These are phyloP conservation scores for Corythoichthys intestinalis DNA, from an alignment of 2,113 vertebrate genomes.

Conservation along the genomic window DNA sequence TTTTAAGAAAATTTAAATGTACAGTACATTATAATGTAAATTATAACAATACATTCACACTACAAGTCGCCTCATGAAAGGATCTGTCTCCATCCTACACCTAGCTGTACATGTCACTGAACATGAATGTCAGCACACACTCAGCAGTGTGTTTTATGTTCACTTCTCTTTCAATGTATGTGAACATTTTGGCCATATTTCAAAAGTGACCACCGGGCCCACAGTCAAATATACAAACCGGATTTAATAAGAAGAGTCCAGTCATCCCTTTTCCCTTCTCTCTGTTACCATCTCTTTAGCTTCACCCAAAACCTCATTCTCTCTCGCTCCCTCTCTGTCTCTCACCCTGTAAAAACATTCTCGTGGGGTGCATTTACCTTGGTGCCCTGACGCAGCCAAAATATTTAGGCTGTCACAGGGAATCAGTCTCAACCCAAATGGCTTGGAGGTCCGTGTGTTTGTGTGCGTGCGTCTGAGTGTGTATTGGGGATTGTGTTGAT, in stretches of 20 bases:
- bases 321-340: slow-evolving; percentile 11
- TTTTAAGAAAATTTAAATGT: too few relatives aligned
- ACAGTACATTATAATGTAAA: too few relatives aligned
- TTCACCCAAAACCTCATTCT: slow-evolving; percentile 24
- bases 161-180: not conserved
- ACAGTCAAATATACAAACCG: slow-evolving; percentile 11
- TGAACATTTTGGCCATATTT: slow-evolving; percentile 1
- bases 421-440: slow-evolving; percentile 74
- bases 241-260: slow-evolving; percentile 23
- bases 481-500: slow-evolving; percentile 44
- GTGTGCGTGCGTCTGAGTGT: slow-evolving; percentile 16
- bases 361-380: slow-evolving; percentile 65
- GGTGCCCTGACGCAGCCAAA: slow-evolving; percentile 64
- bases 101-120: not conserved
- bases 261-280: slow-evolving; percentile 20
- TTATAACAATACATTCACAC: too few relatives aligned
- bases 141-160: not conserved
- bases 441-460: slow-evolving; percentile 40
- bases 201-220: not conserved
- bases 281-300: slow-evolving; percentile 22
- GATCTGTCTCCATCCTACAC: too few relatives aligned
- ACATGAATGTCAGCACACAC: not conserved
- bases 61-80: too few relatives aligned
- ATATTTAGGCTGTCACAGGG: slow-evolving; percentile 74
- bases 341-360: slow-evolving; percentile 62